These are phyloP conservation scores for Protophormia terraenovae DNA, from an alignment of 2,888 invertebrate species.

Conservation along the genomic window DNA sequence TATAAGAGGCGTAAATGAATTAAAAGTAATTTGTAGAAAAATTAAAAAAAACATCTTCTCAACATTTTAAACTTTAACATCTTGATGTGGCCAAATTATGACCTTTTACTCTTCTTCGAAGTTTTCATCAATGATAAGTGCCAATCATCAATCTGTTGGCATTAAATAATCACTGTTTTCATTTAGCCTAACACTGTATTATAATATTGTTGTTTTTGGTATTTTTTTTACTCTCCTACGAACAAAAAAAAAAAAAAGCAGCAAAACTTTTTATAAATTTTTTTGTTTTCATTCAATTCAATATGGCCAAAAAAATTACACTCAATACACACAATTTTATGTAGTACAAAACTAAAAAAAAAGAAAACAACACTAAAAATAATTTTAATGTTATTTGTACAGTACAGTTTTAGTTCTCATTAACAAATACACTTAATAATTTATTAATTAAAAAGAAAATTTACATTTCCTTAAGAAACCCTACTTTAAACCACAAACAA, in stretches of 20 bases:
- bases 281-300: conserved; percentile 39
- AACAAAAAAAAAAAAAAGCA: conserved; percentile 25
- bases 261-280: conserved; percentile 19
- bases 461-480: background rate
- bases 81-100: background rate
- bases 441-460: background rate
- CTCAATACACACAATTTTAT: conserved; percentile 52
- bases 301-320: conserved; percentile 61
- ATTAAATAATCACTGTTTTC: conserved; percentile 58
- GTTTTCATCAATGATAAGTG: conserved; percentile 6
- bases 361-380: background rate
- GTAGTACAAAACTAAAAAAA: background rate
- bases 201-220: conserved; percentile 34
- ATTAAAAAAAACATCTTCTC: background rate
- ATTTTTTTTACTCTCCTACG: conserved; percentile 46
- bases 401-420: conserved; percentile 49
- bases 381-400: background rate
- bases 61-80: too few relatives aligned
- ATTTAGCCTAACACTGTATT: conserved; percentile 57
- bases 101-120: background rate
- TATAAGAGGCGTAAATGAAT: background rate
- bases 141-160: background rate
- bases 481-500: background rate
- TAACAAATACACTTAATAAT: conserved; percentile 9
- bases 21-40: background rate